Evolutionary conservation across 2,113 vertebrate species (phyloP), one percentile per base, ranked within the genome.

Genomic region (Aspidoscelis tigris): DNA sequence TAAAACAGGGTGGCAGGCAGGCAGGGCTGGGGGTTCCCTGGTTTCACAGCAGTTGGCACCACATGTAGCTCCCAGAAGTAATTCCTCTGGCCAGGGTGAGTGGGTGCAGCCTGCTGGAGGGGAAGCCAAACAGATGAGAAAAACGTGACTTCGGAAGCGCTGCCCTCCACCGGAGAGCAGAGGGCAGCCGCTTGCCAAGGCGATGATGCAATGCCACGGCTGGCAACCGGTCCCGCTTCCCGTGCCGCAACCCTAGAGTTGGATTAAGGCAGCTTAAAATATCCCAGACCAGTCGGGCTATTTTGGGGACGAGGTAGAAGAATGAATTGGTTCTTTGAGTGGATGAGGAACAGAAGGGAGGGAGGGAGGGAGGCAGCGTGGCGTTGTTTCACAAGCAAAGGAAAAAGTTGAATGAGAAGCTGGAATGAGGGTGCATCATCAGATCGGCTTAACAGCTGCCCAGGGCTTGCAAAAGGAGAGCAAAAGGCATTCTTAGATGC

Each of bases 191-290:
- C 18, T 1, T 86, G 91, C 90, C 92, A 87, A 84, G 89, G 86
- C 80, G 81, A 81, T 83, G 92, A 91, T 69, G 79, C 70, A 82
- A 47, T 44, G 78, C 73, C 47, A 3, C 20, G 33, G 33, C 2
- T 83, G 89, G 87, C 91, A 89, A 81, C 58, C 0, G 0, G 44
- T 76, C 87, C 26, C 70, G 41, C 58, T 69, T 82, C 43, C 88
- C 1, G 80, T 84, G 72, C 0, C 0, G 7, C 76, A 43, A 85
- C 24, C 39, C 39, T 47, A 41, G 64, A 64, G 80, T 50, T 85
- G 88, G 86, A 86, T 84, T 84, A 90, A 58, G 76, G 55, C 76
- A 7, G 74, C 88, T 86, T 81, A 92, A 91, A 91, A 91, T 86
- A 90, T 89, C 92, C 86, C 83, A 50, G 65, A 82, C 71, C 86